A percentile compares a stretch with the other conserved stretches of the same genome.
Conservation (phyloP, 1,140 invertebrate genomes). For the Harpegnathos saltator region DNA sequence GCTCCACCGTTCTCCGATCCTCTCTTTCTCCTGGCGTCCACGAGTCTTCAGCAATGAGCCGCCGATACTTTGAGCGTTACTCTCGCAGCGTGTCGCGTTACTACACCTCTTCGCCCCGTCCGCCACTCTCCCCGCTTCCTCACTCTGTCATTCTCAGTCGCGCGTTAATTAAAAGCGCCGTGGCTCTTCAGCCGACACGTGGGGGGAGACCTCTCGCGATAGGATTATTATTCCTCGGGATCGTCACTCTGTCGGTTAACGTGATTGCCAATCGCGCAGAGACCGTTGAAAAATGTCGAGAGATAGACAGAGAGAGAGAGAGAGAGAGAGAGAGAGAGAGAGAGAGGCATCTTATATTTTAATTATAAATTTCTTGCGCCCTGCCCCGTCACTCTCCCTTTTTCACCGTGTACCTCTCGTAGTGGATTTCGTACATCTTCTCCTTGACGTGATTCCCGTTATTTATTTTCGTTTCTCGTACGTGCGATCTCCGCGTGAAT, state of each 20-base stretch:
- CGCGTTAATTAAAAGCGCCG: constrained; percentile 51
- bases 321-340: too few relatives aligned
- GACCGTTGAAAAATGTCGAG: background rate
- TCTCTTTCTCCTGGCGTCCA: constrained; percentile 30
- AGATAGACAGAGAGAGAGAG: too few relatives aligned
- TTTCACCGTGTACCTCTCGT: too few relatives aligned
- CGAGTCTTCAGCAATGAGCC: constrained; percentile 40
- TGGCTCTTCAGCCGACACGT: background rate
- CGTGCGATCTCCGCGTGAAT: too few relatives aligned
- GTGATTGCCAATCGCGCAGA: background rate
- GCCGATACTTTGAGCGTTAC: constrained; percentile 46
- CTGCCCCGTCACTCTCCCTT: too few relatives aligned
- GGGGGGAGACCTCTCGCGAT: background rate
- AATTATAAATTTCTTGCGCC: too few relatives aligned
- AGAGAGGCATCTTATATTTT: too few relatives aligned
- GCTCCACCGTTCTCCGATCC: constrained; percentile 3
- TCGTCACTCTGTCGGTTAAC: background rate
- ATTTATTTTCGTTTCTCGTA: too few relatives aligned
- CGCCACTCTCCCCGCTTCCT: background rate
- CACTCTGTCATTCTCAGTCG: background rate
- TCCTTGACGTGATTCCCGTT: too few relatives aligned
- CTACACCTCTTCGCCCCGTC: too few relatives aligned
- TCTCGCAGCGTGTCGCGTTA: constrained; percentile 30
- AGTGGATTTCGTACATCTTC: too few relatives aligned
- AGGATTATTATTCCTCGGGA: background rate